Percentiles rank a stretch among this genome's conserved stretches.
Evolutionary conservation across 2,888 invertebrate genomes (phyloP).

Genomic region (Lydus trimaculatus): DNA sequence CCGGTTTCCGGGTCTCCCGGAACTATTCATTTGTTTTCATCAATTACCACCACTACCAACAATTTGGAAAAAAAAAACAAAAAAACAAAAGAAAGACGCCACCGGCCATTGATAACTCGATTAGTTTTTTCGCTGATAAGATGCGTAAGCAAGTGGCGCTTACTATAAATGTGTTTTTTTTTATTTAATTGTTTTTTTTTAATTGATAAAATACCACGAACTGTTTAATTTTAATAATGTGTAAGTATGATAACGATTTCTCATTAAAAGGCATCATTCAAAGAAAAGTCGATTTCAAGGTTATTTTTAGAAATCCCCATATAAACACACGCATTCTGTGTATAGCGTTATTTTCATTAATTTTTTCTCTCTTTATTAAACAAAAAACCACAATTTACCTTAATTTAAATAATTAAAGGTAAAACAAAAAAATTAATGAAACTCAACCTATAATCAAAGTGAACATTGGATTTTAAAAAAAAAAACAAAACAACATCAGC

Average conservation of each 20-base stretch:
- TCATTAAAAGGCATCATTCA: slow-evolving; percentile 5
- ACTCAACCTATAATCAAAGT: background rate
- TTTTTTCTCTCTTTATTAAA: background rate
- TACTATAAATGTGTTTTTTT: no score
- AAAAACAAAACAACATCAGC: background rate
- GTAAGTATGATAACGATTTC: slow-evolving; percentile 1
- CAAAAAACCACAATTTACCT: background rate
- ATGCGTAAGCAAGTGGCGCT: no score
- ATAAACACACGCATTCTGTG: background rate
- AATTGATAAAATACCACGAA: background rate
- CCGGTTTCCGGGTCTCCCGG: background rate
- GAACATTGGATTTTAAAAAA: background rate
- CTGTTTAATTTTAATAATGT: background rate
- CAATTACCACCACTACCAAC: background rate
- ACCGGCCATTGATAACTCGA: no score
- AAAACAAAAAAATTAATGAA: background rate
- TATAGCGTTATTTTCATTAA: background rate
- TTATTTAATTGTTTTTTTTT: background rate
- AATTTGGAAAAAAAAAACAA: background rate
- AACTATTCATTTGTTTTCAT: no score
- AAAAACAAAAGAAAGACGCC: no score
- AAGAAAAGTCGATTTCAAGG: slow-evolving; percentile 6
- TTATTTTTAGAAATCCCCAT: slow-evolving; percentile 2
- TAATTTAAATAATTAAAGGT: background rate
- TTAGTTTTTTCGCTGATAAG: no score